These are phyloP conservation scores for Chelmon rostratus DNA, from an alignment of 2,797 vertebrate genomes.

Conservation along the genomic window DNA sequence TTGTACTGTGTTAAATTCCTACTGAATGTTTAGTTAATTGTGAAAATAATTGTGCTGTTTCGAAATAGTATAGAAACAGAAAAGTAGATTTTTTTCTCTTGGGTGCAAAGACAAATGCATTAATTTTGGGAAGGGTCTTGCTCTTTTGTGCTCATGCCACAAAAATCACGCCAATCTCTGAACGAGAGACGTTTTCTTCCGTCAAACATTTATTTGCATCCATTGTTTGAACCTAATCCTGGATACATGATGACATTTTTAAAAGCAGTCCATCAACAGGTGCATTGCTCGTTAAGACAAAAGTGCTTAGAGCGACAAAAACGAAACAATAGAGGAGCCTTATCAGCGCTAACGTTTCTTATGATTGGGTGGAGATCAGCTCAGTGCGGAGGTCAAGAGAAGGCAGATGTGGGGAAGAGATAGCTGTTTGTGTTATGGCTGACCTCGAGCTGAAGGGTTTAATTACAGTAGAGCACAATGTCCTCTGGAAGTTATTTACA, in stretches of 20 bases:
- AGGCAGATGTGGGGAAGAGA: slow-evolving; percentile 62
- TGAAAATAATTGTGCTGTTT: background rate
- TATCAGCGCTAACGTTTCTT: slow-evolving; percentile 56
- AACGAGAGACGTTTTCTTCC: background rate
- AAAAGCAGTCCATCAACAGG: slow-evolving; percentile 43
- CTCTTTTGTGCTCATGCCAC: background rate
- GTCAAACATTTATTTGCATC: background rate
- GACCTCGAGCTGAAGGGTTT: slow-evolving; percentile 32
- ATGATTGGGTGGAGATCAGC: slow-evolving; percentile 54
- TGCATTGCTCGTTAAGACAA: slow-evolving; percentile 62
- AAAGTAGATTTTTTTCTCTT: background rate
- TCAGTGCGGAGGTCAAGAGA: slow-evolving; percentile 42
- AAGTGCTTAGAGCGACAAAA: slow-evolving; percentile 64
- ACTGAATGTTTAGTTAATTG: background rate
- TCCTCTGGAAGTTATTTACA: slow-evolving; percentile 24
- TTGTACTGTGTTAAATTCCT: too few species aligned
- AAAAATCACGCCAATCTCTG: background rate
- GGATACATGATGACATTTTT: slow-evolving; percentile 15
- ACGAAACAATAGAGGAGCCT: slow-evolving; percentile 72
- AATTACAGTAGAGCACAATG: slow-evolving; percentile 40
- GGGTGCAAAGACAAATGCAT: background rate
- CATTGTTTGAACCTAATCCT: background rate
- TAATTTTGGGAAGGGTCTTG: background rate
- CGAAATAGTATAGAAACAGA: background rate
- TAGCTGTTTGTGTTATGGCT: slow-evolving; percentile 34